Evolutionary conservation across 2,113 vertebrate genomes (phyloP), one percentile per base, ranked within the genome.

Genomic region (Aspidoscelis tigris): DNA sequence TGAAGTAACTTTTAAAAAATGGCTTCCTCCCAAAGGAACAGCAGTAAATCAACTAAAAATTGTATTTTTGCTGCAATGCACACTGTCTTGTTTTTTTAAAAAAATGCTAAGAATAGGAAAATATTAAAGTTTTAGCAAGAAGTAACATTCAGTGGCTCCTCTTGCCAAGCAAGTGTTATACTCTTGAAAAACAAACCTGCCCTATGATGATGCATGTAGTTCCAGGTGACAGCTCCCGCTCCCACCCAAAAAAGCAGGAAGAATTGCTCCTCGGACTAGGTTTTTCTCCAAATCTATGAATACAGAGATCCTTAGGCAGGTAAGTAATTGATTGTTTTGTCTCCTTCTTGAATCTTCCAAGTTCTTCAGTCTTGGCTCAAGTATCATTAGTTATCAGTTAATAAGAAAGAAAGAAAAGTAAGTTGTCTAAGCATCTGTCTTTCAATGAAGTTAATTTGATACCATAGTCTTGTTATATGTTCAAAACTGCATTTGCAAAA

Each of bases 301-400:
- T 91, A 90, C 79, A 88, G 83, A 80, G 81, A 90, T 87, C 86
- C 88, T 91, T 86, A 83, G 87, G 89, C 75, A 89, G 92, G 81
- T 68, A 88, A 90, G 86, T 91, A 73, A 86, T 88, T 61, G 92
- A 81, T 50, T 75, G 58, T 6, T 79, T 90, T 90, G 90, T 90
- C 88, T 72, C 33, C 92, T 91, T 79, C 91, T 76, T 66, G 81
- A 93, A 91, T 92, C 88, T 87, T 95, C 87, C 70, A 86, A 76
- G 84, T 77, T 91, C 94, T 94, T 94, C 81, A 81, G 92, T 95
- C 94, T 95, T 94, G 94, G 95, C 94, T 96, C 96, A 95, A 96
- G 95, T 95, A 95, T 95, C 94, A 94, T 96, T 96, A 96, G 95
- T 96, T 94, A 95, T 89, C 94, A 96, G 95, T 96, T 96, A 96